These are phyloP conservation scores for Argynnis bischoffii DNA, from an alignment of 2,888 invertebrate species.

Conservation along the genomic window DNA sequence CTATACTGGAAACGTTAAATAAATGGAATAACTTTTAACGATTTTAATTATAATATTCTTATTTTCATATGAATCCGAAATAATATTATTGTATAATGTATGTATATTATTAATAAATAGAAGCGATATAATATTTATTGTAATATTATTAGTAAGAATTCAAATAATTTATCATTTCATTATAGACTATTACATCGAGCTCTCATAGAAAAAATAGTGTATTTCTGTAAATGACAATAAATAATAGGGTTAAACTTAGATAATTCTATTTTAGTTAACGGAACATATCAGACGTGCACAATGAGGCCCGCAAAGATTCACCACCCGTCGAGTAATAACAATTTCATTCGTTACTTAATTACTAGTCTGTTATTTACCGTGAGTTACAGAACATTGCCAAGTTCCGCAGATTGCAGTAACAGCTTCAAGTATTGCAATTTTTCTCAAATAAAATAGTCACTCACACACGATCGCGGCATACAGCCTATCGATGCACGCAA, in stretches of 20 bases:
- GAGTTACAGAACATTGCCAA: slow-evolving; percentile 67
- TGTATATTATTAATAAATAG: too few relatives aligned
- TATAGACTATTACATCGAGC: background rate
- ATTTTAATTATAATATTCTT: too few relatives aligned
- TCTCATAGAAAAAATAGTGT: background rate
- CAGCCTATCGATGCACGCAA: slow-evolving; percentile 76
- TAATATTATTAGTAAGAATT: too few relatives aligned
- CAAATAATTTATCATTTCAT: too few relatives aligned
- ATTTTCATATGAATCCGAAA: too few relatives aligned
- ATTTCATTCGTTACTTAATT: slow-evolving; percentile 52
- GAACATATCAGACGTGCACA: slow-evolving; percentile 57
- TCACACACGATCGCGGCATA: slow-evolving; percentile 72
- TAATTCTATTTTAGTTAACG: slow-evolving; percentile 51
- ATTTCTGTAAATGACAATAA: background rate
- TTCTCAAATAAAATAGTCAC: slow-evolving; percentile 77
- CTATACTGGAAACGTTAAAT: background rate
- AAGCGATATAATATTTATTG: too few relatives aligned
- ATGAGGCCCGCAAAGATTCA: slow-evolving; percentile 70
- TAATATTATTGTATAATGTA: too few relatives aligned
- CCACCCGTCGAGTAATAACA: slow-evolving; percentile 62
- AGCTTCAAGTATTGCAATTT: slow-evolving; percentile 71
- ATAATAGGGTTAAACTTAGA: slow-evolving; percentile 1
- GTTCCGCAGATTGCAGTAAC: slow-evolving; percentile 57
- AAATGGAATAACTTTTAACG: too few relatives aligned
- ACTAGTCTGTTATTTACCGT: slow-evolving; percentile 67